A percentile compares a stretch with the other conserved stretches of the same genome.
Evolutionary conservation across 2,113 vertebrate genomes (phyloP).

Genomic region (Psittacula cyanocephala): DNA sequence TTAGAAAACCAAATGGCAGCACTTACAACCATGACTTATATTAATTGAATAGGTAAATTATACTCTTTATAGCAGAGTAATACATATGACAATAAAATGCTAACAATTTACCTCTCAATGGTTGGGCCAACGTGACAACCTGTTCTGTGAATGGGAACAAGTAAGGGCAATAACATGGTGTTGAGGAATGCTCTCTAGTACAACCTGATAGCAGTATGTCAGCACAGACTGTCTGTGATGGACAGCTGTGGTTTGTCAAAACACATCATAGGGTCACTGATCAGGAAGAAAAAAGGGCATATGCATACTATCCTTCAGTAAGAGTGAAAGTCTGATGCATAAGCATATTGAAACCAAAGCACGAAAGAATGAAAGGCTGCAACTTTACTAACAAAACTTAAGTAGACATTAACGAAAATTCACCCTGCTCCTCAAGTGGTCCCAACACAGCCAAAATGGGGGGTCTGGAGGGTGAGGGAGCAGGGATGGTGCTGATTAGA

Average conservation of each 20-base stretch:
- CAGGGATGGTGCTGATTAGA: background rate
- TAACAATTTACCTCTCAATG: background rate
- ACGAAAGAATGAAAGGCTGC: background rate
- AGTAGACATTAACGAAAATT: background rate
- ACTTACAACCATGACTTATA: slow-evolving; percentile 4
- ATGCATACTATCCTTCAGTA: background rate
- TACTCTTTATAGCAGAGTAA: slow-evolving; percentile 15
- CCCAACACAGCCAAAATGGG: background rate
- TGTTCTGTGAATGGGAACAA: background rate
- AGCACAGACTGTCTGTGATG: background rate
- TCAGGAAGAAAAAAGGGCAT: background rate
- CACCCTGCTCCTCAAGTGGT: background rate
- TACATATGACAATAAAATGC: slow-evolving; percentile 3
- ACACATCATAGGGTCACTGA: background rate
- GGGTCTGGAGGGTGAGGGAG: background rate
- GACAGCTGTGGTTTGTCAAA: background rate
- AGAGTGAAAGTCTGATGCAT: background rate
- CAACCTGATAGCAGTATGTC: background rate
- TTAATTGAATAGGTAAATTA: slow-evolving; percentile 52
- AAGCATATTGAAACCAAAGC: background rate
- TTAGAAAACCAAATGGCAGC: slow-evolving; percentile 55
- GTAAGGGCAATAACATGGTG: fast-evolving
- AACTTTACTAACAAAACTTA: background rate
- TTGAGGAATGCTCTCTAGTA: background rate
- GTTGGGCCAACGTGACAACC: background rate